A percentile compares a stretch with the other conserved stretches of the same genome.
These are phyloP conservation scores for Crypturellus undulatus DNA, from an alignment of 2,113 vertebrate genomes.

Conservation along the genomic window DNA sequence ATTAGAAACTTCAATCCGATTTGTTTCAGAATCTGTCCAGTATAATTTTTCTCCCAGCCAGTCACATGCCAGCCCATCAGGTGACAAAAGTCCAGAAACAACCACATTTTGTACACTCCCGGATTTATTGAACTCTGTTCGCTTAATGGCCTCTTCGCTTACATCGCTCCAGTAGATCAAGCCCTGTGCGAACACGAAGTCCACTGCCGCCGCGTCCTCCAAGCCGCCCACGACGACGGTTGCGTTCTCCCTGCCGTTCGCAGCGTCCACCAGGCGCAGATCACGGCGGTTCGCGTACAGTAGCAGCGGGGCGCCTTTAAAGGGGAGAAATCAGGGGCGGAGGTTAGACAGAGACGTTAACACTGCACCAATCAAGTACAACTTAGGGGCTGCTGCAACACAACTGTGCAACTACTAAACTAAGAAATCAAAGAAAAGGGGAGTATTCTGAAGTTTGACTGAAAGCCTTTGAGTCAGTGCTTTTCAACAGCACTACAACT, in stretches of 20 bases:
- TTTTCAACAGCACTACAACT: neutral
- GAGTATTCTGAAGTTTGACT: neutral
- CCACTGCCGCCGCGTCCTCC: conserved; percentile 96
- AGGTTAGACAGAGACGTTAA: neutral
- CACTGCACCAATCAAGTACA: rapidly evolving
- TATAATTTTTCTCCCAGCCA: conserved; percentile 96
- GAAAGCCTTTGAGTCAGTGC: neutral
- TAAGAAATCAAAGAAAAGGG: neutral
- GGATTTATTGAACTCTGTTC: conserved; percentile 87
- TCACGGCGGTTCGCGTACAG: conserved; percentile 96
- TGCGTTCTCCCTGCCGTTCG: conserved; percentile 87
- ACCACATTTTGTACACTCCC: conserved; percentile 85
- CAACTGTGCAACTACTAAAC: neutral
- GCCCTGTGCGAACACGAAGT: conserved; percentile 88
- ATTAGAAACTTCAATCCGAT: conserved; percentile 95
- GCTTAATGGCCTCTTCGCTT: conserved; percentile 96
- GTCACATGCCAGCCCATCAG: conserved; percentile 96
- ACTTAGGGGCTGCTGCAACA: neutral
- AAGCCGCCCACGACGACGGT: conserved; percentile 92
- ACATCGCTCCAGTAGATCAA: conserved; percentile 98
- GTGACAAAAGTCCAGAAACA: conserved; percentile 90
- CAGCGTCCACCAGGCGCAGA: conserved; percentile 91
- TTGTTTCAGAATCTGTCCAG: conserved; percentile 98
- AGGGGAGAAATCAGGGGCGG: neutral
- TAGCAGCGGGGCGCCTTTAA: conserved; percentile 89